Percentiles rank a stretch among this genome's conserved stretches.
phyloP scores from a whole-genome alignment of 2,888 invertebrate genomes.

The Dinocampus coccinellae region DNA sequence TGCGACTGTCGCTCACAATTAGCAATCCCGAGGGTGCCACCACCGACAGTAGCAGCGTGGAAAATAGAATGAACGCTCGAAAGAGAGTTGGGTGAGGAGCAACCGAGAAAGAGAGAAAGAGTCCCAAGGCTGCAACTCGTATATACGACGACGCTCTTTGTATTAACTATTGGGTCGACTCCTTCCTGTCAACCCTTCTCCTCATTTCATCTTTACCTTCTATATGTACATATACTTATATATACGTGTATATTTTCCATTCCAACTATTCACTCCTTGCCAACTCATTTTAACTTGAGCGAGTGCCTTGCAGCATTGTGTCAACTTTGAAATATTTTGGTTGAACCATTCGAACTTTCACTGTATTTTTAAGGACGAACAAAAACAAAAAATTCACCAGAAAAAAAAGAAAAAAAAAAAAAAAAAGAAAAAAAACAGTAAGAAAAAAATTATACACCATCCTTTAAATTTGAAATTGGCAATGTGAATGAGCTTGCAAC shows the following conservation, averaged over 20 bases:
- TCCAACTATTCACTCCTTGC: slow-evolving; percentile 28
- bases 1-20: slow-evolving; percentile 67
- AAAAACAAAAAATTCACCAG: slow-evolving; percentile 7
- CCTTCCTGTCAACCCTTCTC: slow-evolving; percentile 52
- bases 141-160: slow-evolving; percentile 64
- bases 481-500: background rate
- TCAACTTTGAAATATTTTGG: slow-evolving; percentile 22
- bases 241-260: slow-evolving; percentile 29
- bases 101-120: slow-evolving; percentile 44
- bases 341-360: slow-evolving; percentile 10
- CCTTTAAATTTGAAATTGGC: slow-evolving; percentile 7
- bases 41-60: slow-evolving; percentile 46
- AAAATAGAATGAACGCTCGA: slow-evolving; percentile 48
- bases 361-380: slow-evolving; percentile 2
- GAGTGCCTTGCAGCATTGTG: slow-evolving; percentile 2
- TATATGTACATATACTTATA: slow-evolving; percentile 19
- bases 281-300: slow-evolving; percentile 36
- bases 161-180: slow-evolving; percentile 62
- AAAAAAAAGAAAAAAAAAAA: slow-evolving; percentile 7
- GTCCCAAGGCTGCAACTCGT: slow-evolving; percentile 53
- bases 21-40: slow-evolving; percentile 60
- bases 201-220: slow-evolving; percentile 50
- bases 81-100: slow-evolving; percentile 28
- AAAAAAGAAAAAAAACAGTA: background rate
- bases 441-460: background rate